phyloP scores from a whole-genome alignment of 2,797 vertebrate species.

The Pachyuromys duprasi region DNA sequence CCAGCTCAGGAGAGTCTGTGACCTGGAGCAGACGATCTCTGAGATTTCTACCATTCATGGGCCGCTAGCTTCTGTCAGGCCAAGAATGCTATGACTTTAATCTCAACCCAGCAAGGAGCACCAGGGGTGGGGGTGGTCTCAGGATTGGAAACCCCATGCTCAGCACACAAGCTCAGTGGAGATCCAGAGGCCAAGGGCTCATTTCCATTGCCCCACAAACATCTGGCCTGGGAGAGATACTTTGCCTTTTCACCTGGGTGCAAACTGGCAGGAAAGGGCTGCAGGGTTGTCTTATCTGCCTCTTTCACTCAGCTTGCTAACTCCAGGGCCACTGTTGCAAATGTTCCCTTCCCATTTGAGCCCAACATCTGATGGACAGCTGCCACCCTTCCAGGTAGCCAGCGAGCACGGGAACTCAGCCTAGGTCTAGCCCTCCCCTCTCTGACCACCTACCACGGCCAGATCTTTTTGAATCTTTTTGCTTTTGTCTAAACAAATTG shows the following conservation, averaged over 20 bases:
- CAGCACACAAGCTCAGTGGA: background rate
- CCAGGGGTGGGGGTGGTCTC: too few species aligned
- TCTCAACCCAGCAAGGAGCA: background rate
- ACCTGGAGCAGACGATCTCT: background rate
- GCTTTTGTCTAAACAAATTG: background rate
- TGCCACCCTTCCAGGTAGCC: background rate
- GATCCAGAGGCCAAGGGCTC: background rate
- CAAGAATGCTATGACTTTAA: background rate
- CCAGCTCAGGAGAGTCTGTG: background rate
- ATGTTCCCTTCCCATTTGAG: background rate
- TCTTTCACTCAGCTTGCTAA: background rate
- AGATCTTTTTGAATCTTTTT: background rate
- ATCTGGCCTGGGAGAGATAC: background rate
- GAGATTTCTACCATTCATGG: background rate
- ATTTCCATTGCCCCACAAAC: background rate
- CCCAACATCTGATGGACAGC: background rate
- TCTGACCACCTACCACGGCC: background rate
- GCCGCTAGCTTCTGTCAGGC: background rate
- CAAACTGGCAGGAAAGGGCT: background rate
- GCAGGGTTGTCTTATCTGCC: background rate
- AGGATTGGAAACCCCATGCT: background rate
- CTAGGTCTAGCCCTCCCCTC: background rate
- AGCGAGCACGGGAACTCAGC: background rate
- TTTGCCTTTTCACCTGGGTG: background rate
- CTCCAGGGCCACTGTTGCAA: background rate